A percentile compares a stretch with the other conserved stretches of the same genome.
Conservation (phyloP, 2,113 vertebrate species). For the Lamprotornis superbus region DNA sequence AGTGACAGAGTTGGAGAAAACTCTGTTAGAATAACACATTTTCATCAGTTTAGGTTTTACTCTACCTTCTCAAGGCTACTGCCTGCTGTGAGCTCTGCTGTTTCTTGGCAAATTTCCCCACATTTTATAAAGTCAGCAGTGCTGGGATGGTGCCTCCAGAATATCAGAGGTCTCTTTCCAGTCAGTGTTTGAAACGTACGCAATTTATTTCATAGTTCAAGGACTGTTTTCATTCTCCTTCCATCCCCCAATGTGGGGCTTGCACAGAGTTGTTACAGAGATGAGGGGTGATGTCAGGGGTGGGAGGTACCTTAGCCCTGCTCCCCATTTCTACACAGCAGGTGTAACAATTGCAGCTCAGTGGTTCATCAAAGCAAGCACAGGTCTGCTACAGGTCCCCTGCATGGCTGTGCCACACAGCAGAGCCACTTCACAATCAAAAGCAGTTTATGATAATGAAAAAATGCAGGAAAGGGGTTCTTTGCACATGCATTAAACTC, state of each 20-base stretch:
- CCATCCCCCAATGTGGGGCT: fast-evolving
- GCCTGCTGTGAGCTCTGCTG: background rate
- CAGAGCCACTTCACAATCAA: background rate
- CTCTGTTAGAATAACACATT: background rate
- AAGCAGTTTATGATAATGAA: background rate
- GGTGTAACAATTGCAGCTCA: background rate
- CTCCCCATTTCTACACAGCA: background rate
- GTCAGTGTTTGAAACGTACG: background rate
- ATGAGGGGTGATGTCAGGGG: background rate
- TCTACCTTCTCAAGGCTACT: background rate
- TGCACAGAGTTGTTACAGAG: background rate
- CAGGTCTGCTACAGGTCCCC: background rate
- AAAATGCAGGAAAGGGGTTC: background rate
- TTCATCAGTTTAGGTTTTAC: background rate
- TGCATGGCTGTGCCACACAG: fast-evolving
- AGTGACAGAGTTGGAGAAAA: background rate
- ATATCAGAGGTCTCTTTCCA: background rate
- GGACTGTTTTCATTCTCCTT: background rate
- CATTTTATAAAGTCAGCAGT: background rate
- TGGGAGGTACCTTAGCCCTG: background rate
- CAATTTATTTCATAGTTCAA: background rate
- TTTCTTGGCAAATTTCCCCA: background rate
- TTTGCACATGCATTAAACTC: background rate
- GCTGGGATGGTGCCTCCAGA: background rate
- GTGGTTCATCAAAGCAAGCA: fast-evolving